These are phyloP conservation scores for Lypha dubia DNA, from an alignment of 2,888 invertebrate species.

Conservation along the genomic window DNA sequence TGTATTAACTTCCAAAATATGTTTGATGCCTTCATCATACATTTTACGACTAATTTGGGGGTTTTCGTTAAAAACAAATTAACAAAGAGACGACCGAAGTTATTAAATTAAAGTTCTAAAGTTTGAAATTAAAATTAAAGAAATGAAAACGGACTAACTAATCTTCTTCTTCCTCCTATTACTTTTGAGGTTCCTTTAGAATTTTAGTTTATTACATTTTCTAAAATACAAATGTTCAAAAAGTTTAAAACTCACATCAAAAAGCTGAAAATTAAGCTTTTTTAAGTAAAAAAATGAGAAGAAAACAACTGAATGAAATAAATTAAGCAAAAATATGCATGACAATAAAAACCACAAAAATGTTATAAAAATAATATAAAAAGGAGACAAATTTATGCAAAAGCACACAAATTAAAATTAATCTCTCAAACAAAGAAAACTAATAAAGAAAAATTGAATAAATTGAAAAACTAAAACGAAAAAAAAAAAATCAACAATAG, in stretches of 20 bases:
- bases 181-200: no score
- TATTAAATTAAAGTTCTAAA: no score
- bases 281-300: not conserved
- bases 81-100: no score
- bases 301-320: not conserved
- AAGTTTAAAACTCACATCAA: not conserved
- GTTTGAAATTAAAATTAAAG: no score
- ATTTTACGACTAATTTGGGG: no score
- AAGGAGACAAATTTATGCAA: constrained; percentile 43
- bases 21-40: no score
- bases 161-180: no score
- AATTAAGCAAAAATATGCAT: constrained; percentile 20
- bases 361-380: constrained; percentile 22
- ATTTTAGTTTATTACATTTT: not conserved
- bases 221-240: not conserved
- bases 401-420: constrained; percentile 36
- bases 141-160: no score
- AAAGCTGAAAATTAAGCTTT: not conserved
- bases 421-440: constrained; percentile 16
- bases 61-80: no score
- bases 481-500: not conserved
- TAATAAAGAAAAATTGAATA: constrained; percentile 35
- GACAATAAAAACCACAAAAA: constrained; percentile 23
- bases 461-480: constrained; percentile 9
- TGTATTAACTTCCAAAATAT: no score